Evolutionary conservation across 2,888 invertebrate genomes (phyloP), one percentile per base, ranked within the genome.

Genomic region (Mythimna vitellina): DNA sequence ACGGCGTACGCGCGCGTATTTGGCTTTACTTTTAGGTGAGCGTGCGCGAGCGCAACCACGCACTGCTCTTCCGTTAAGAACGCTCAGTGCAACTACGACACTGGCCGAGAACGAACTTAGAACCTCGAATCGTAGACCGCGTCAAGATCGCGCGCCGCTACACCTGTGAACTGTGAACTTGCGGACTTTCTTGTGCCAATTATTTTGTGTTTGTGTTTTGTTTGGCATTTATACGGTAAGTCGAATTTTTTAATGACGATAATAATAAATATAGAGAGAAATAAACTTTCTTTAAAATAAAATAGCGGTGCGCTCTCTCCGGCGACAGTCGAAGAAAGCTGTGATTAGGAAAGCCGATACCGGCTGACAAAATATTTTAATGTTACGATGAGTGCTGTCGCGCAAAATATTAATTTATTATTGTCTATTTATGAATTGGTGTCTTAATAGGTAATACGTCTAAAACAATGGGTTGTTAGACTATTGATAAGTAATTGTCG

Each of bases 31-130:
- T 92, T 93, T 93, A 92, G 92, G 93, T 91, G 92, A 93, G 91
- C 92, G 92, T 92, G 94, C 94, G 95, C 93, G 80, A 78, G 93
- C 94, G 94, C 94, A 87, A 82, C 85, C 88, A 90, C 92, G 92
- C 92, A 92, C 90, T 78, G 90, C 88, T 94, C 93, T 94, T 93
- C 94, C 93, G 92, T 90, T 88, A 89, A 87, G 77, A 85, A 86
- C 89, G 93, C 90, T 95, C 95, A 96, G 96, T 96, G 94, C 90
- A 89, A 92, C 90, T 87, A 92, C 93, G 93, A 92, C 95, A 91
- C 92, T 93, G 92, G 94, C 89, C 90, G 94, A 90, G 95, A 91
- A 92, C 94, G 94, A 95, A 95, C 95, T 95, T 92, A 91, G 92
- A 91, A 92, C 90, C 91, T 88, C 91, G 88, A 91, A 88, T 81